A percentile compares a stretch with the other conserved stretches of the same genome.
phyloP scores from a whole-genome alignment of 2,888 invertebrate genomes.

The Frankliniella fusca region DNA sequence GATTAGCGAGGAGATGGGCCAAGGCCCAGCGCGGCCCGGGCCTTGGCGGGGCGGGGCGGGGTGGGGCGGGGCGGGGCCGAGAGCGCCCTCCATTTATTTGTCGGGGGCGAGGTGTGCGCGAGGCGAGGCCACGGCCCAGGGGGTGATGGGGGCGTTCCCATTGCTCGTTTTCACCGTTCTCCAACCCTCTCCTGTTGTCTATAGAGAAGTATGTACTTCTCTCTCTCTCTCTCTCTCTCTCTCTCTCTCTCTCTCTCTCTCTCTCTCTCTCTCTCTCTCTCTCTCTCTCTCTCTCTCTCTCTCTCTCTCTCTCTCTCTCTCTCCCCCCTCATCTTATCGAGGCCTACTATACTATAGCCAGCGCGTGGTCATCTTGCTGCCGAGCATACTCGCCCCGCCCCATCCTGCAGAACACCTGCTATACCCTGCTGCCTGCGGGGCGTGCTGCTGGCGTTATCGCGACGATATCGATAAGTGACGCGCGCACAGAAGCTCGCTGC shows the following conservation, averaged over 20 bases:
- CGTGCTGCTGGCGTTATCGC: neutral
- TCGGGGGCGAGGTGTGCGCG: neutral
- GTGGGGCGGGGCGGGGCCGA: neutral
- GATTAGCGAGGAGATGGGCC: slow-evolving; percentile 23
- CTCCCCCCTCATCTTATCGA: neutral
- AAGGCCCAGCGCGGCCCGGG: neutral
- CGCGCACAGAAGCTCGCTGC: no score
- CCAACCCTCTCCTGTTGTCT: neutral
- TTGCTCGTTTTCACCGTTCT: neutral
- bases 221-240: neutral
- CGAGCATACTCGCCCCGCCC: neutral
- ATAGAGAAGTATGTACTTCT: neutral
- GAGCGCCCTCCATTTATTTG: slow-evolving; percentile 1
- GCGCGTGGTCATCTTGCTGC: neutral
- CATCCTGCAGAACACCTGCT: no score
- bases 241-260: neutral
- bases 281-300: slow-evolving; percentile 1
- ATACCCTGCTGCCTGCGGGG: no score
- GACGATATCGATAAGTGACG: no score
- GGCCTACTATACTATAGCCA: neutral
- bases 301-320: slow-evolving; percentile 1
- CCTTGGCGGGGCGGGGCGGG: neutral
- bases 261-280: slow-evolving; percentile 1
- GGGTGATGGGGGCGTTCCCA: neutral
- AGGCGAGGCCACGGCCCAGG: neutral